A percentile compares a stretch with the other conserved stretches of the same genome.
Evolutionary conservation across 2,888 invertebrate species (phyloP).

Genomic region (Eupsilia transversa): DNA sequence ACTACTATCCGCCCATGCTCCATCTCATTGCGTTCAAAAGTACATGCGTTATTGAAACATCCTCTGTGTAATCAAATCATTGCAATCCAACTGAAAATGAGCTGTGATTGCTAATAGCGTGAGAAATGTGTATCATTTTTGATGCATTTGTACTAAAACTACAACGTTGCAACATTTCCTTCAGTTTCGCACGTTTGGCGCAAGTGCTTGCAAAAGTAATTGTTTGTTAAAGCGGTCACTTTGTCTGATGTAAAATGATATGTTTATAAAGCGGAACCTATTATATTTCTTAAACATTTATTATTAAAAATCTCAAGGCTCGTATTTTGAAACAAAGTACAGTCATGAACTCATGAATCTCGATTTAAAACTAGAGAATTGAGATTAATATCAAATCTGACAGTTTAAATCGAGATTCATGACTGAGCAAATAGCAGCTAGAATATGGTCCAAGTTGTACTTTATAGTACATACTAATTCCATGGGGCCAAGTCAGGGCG

Average conservation of each 20-base stretch:
- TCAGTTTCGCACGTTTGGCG: constrained; percentile 45
- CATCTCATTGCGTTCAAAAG: constrained; percentile 19
- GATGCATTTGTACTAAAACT: constrained; percentile 38
- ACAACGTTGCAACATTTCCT: constrained; percentile 44
- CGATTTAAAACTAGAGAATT: constrained; percentile 45
- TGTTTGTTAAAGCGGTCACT: constrained; percentile 63
- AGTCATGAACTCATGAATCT: constrained; percentile 38
- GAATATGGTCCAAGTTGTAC: constrained; percentile 21
- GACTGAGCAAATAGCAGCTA: constrained; percentile 15
- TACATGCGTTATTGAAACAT: constrained; percentile 53
- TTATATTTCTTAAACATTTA: constrained; percentile 43
- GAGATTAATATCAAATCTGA: constrained; percentile 43
- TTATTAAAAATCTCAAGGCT: constrained; percentile 19
- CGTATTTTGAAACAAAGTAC: constrained; percentile 15
- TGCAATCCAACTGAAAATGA: constrained; percentile 18
- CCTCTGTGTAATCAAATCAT: constrained; percentile 38
- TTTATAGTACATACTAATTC: no score
- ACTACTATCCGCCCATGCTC: constrained; percentile 32
- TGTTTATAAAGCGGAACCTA: constrained; percentile 43
- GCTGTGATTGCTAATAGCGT: constrained; percentile 40
- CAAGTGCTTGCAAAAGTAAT: constrained; percentile 57
- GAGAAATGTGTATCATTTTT: constrained; percentile 54
- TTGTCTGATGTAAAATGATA: constrained; percentile 53
- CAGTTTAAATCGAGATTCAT: constrained; percentile 38
- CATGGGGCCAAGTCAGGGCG: not conserved